Evolutionary conservation across 1,140 invertebrate species (phyloP).

Genomic region (Kradibia gibbosae): DNA sequence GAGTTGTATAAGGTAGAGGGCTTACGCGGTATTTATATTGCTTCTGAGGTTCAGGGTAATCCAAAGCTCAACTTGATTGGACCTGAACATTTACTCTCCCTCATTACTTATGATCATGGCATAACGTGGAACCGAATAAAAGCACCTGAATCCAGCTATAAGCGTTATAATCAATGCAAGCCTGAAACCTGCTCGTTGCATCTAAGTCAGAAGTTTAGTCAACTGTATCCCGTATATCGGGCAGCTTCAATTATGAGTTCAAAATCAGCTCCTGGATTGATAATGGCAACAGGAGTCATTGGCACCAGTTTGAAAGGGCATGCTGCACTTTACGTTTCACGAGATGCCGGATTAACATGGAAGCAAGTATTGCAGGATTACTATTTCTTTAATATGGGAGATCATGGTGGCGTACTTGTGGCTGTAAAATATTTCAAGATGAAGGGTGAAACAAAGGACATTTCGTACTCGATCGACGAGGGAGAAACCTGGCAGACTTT

Average conservation of each 20-base stretch:
- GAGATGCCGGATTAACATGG: constrained; percentile 90
- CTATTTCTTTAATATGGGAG: constrained; percentile 91
- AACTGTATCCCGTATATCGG: constrained; percentile 84
- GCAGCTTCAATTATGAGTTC: constrained; percentile 88
- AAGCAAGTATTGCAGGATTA: constrained; percentile 85
- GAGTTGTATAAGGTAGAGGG: constrained; percentile 92
- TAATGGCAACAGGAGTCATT: constrained; percentile 88
- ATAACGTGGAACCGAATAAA: constrained; percentile 84
- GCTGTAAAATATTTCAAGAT: constrained; percentile 87
- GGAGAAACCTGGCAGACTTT: constrained; percentile 85
- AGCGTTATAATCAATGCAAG: constrained; percentile 78
- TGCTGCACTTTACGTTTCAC: constrained; percentile 85
- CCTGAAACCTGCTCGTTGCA: constrained; percentile 85
- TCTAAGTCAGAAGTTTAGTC: constrained; percentile 87
- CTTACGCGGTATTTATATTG: constrained; percentile 90
- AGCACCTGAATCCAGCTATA: constrained; percentile 78
- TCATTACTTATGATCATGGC: constrained; percentile 93
- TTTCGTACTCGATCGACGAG: constrained; percentile 90
- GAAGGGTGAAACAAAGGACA: constrained; percentile 81
- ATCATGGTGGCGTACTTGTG: constrained; percentile 90
- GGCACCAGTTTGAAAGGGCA: constrained; percentile 86
- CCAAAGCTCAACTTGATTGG: constrained; percentile 74
- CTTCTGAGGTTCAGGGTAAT: constrained; percentile 81
- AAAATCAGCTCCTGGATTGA: constrained; percentile 89
- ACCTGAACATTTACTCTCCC: constrained; percentile 82